Evolutionary conservation across 2,113 vertebrate genomes (phyloP), one percentile per base, ranked within the genome.

Genomic region (Channa argus): DNA sequence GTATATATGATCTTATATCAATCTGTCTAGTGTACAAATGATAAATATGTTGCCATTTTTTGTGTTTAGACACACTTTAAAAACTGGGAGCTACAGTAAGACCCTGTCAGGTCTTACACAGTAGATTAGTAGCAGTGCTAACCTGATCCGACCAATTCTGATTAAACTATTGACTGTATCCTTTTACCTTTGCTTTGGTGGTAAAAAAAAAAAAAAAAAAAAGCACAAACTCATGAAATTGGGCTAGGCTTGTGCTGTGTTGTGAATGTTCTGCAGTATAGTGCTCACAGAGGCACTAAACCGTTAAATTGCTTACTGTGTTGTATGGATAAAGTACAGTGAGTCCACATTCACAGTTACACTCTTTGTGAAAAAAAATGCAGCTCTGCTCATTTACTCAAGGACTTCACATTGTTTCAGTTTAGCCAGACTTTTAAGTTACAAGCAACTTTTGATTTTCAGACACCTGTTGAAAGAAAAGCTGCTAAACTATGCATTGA

Each of bases 241-340:
- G 33, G 53, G 39, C 63, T 24, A 10, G 6, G 63, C 24, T 61
- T 56, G 36, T 63, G 58, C 59, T 64, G 76, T 46, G 73, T 38
- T 37, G 45, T 75, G 53, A 76, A 63, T 64, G 66, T 13, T 14
- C 44, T 36, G 33, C 39, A 51, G 78, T 33, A 8, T 51, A 39
- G 59, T 73, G 79, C 72, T 70, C 83, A 80, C 63, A 63, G 46
- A 70, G 53, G 64, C 77, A 70, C 43, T 74, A 75, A 72, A 79
- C 61, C n/a, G 10, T 63, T 62, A 43, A 82, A 77, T 50, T 80
- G 69, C 73, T 80, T 61, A 50, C 71, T 71, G 58, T 63, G 73
- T 59, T 55, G 64, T 49, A 38, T 24, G 70, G 58, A 75, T 80
- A 64, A 50, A 36, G 59, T 55, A 13, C 2, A 39, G 24, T 44